phyloP scores from a whole-genome alignment of 2,113 vertebrate genomes.

The Sylvietta virens region DNA sequence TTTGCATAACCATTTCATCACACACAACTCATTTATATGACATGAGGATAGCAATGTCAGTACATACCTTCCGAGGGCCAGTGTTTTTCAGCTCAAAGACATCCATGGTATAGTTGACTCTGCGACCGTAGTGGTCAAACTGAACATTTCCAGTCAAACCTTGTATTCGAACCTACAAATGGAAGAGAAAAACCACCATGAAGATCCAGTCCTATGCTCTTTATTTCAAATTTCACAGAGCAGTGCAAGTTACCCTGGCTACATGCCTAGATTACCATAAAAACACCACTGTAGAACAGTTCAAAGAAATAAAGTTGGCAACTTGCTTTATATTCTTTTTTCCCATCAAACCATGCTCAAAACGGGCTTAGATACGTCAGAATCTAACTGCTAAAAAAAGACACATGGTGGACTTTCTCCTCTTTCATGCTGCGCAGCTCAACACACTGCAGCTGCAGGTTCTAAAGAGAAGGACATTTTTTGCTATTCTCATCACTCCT shows the following conservation, averaged over 20 bases:
- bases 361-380: not conserved
- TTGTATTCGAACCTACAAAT: constrained; percentile 89
- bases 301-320: not conserved
- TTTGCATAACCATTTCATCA: not conserved
- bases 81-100: constrained; percentile 95
- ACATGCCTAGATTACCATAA: not conserved
- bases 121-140: constrained; percentile 95
- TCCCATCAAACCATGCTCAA: not conserved
- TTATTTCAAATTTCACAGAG: not conserved
- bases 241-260: not conserved
- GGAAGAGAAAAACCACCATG: not conserved
- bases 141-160: constrained; percentile 96
- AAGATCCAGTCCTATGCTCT: not conserved
- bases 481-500: not conserved
- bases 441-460: not conserved
- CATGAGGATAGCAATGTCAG: not conserved
- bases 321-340: not conserved
- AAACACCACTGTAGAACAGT: not conserved
- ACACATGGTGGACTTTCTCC: not conserved
- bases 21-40: not conserved
- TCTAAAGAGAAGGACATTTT: not conserved
- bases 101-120: constrained; percentile 97
- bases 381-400: not conserved
- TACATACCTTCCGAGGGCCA: constrained; percentile 88
- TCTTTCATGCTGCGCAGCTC: not conserved